These are phyloP conservation scores for Neoniphon sammara DNA, from an alignment of 2,797 vertebrate species.

Conservation along the genomic window DNA sequence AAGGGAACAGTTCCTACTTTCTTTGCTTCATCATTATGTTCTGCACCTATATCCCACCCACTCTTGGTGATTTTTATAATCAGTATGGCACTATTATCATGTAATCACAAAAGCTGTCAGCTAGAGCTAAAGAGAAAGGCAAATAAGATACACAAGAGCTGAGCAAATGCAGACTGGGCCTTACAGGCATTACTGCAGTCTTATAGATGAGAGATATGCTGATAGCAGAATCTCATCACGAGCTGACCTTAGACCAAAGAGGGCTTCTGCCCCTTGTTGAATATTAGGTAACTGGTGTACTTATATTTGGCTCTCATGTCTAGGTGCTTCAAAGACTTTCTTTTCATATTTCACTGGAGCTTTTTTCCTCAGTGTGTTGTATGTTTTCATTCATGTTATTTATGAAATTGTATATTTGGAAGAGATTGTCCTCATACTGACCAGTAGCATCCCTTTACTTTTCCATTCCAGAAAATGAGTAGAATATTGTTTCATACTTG, in stretches of 20 bases:
- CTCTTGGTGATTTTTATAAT: slow-evolving; percentile 41
- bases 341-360: slow-evolving; percentile 75
- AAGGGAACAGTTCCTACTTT: slow-evolving; percentile 14
- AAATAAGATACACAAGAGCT: slow-evolving; percentile 13
- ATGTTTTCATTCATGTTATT: slow-evolving; percentile 76
- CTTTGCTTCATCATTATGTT: neutral
- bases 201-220: neutral
- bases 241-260: slow-evolving; percentile 67
- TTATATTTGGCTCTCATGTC: slow-evolving; percentile 44
- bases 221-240: slow-evolving; percentile 29
- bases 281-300: slow-evolving; percentile 45
- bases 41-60: slow-evolving; percentile 23
- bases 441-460: slow-evolving; percentile 50
- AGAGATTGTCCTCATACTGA: slow-evolving; percentile 55
- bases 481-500: slow-evolving; percentile 70
- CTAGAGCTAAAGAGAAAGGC: slow-evolving; percentile 34
- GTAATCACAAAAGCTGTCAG: slow-evolving; percentile 34
- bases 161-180: neutral
- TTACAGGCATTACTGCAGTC: neutral
- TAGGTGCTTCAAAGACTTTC: slow-evolving; percentile 55
- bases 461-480: slow-evolving; percentile 63
- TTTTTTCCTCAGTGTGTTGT: slow-evolving; percentile 63
- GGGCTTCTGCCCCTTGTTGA: slow-evolving; percentile 26
- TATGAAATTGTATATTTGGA: slow-evolving; percentile 76
- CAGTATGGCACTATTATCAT: slow-evolving; percentile 35